These are phyloP conservation scores for Andrena chrysosceles DNA, from an alignment of 2,888 invertebrate species.

Conservation along the genomic window DNA sequence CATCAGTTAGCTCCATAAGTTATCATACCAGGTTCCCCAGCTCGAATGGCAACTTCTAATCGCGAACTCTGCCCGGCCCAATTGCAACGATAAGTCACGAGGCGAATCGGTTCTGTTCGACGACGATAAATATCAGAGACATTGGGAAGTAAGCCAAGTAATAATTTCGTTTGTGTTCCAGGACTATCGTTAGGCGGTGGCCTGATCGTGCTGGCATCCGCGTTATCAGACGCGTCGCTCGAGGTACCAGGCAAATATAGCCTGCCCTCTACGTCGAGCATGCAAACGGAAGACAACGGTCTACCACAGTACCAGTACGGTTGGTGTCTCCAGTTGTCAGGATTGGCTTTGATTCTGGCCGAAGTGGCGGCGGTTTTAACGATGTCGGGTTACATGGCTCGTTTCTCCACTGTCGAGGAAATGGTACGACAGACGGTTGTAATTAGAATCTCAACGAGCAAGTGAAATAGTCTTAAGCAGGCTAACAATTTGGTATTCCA, in stretches of 20 bases:
- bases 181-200: conserved; percentile 88
- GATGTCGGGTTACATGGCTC: conserved; percentile 87
- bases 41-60: conserved; percentile 4
- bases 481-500: too few relatives aligned
- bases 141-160: conserved; percentile 48
- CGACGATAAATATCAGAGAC: conserved; percentile 46
- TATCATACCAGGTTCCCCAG: conserved; percentile 15
- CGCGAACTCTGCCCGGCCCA: background rate
- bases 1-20: conserved; percentile 24
- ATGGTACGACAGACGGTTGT: conserved; percentile 84
- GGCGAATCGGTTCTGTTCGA: conserved; percentile 13
- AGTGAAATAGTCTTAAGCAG: too few relatives aligned
- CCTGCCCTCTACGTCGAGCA: conserved; percentile 74
- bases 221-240: conserved; percentile 87
- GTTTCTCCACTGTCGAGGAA: conserved; percentile 88
- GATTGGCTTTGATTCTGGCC: conserved; percentile 87
- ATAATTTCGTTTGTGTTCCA: conserved; percentile 79
- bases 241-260: conserved; percentile 84
- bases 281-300: conserved; percentile 80
- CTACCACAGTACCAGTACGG: conserved; percentile 87
- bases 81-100: conserved; percentile 33
- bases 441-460: too few relatives aligned
- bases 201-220: conserved; percentile 87
- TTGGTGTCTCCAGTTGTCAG: conserved; percentile 88
- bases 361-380: conserved; percentile 87